phyloP scores from a whole-genome alignment of 2,888 invertebrate genomes.

The Therioaphis trifolii region DNA sequence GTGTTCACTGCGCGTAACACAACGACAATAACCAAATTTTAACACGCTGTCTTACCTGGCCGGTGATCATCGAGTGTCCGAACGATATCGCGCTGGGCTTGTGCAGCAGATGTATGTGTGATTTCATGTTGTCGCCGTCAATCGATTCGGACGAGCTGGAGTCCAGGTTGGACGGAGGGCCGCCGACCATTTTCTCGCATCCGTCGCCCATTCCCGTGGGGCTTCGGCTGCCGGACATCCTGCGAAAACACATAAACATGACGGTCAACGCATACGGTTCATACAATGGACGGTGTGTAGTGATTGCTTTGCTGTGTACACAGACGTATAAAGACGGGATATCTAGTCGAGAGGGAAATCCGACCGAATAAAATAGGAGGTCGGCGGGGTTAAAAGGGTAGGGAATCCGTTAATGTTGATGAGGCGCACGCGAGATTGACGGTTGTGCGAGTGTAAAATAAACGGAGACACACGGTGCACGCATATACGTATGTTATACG shows the following conservation, averaged over 20 bases:
- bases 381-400: no score
- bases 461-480: no score
- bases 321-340: no score
- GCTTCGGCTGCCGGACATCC: slow-evolving; percentile 64
- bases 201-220: slow-evolving; percentile 65
- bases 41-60: slow-evolving; percentile 32
- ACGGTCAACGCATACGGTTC: neutral
- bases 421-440: neutral
- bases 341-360: no score
- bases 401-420: no score
- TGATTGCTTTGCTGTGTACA: neutral
- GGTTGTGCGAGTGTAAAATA: neutral
- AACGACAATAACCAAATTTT: no score
- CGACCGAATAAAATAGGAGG: no score
- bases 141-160: slow-evolving; percentile 68
- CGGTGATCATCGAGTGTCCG: slow-evolving; percentile 51
- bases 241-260: slow-evolving; percentile 58
- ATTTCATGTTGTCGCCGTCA: slow-evolving; percentile 66
- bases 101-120: slow-evolving; percentile 56
- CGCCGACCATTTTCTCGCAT: slow-evolving; percentile 64
- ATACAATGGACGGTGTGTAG: no score
- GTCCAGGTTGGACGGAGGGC: slow-evolving; percentile 66
- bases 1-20: no score
- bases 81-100: slow-evolving; percentile 59
- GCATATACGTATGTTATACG: neutral